A percentile compares a stretch with the other conserved stretches of the same genome.
Evolutionary conservation across 2,888 invertebrate genomes (phyloP).

Genomic region (Stenurella melanura): DNA sequence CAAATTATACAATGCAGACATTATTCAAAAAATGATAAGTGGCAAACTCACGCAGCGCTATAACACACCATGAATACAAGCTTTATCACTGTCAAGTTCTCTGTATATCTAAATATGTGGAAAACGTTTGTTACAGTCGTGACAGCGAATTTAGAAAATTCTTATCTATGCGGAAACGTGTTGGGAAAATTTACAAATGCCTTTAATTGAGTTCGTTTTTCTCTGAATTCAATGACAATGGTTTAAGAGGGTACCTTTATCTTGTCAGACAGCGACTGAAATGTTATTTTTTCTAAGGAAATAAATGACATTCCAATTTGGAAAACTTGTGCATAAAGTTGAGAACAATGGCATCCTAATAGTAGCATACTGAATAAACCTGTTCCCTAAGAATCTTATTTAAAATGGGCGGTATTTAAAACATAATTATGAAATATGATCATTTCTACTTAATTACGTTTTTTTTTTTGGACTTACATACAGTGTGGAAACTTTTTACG

Average conservation of each 20-base stretch:
- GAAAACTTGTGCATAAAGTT: not conserved
- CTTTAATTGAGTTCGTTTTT: constrained; percentile 28
- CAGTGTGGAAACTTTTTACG: too few species aligned
- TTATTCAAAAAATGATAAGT: constrained; percentile 5
- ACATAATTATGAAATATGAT: too few species aligned
- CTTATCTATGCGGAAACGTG: constrained; percentile 11
- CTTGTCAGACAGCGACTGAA: not conserved
- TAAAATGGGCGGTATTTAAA: too few species aligned
- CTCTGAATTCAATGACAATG: not conserved
- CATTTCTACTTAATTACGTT: too few species aligned
- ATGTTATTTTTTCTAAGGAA: not conserved
- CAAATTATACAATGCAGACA: not conserved
- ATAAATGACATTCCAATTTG: constrained; percentile 1
- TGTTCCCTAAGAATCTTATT: too few species aligned
- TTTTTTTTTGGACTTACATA: too few species aligned
- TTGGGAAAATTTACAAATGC: constrained; percentile 26
- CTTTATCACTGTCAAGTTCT: constrained; percentile 37
- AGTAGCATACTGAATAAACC: too few species aligned
- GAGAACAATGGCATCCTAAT: not conserved
- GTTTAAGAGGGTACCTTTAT: constrained; percentile 10
- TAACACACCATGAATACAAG: constrained; percentile 37
- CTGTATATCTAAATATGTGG: constrained; percentile 28
- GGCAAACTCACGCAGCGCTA: constrained; percentile 11
- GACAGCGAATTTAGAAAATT: constrained; percentile 33
- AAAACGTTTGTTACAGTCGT: constrained; percentile 25